Percentiles rank a stretch among this genome's conserved stretches.
These are phyloP conservation scores for Zaprionus davidi DNA, from an alignment of 1,140 invertebrate species.

Conservation along the genomic window DNA sequence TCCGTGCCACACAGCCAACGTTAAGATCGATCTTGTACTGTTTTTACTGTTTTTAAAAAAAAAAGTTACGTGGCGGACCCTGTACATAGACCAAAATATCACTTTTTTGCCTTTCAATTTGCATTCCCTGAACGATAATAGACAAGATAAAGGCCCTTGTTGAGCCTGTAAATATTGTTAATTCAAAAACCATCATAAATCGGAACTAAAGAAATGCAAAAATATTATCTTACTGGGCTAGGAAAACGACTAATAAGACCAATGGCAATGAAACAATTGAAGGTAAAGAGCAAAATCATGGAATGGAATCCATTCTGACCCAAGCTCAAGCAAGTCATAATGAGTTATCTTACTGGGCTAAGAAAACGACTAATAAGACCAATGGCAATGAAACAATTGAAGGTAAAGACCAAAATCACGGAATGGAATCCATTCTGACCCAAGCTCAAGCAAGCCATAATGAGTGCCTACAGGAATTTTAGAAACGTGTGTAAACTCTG, in stretches of 20 bases:
- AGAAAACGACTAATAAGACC: slow-evolving; percentile 29
- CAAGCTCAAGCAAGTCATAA: slow-evolving; percentile 3
- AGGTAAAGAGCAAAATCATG: neutral
- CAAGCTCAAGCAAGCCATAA: slow-evolving; percentile 2
- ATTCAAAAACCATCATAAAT: neutral
- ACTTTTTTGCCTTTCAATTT: slow-evolving; percentile 33
- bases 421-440: neutral
- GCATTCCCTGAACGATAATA: slow-evolving; percentile 10
- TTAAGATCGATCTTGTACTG: too few species aligned
- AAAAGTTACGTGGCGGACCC: too few species aligned
- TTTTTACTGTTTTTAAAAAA: too few species aligned
- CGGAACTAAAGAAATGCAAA: slow-evolving; percentile 7
- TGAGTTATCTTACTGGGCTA: slow-evolving; percentile 61
- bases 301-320: neutral
- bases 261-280: neutral
- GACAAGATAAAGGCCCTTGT: slow-evolving; percentile 62
- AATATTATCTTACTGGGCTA: slow-evolving; percentile 70
- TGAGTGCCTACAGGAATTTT: slow-evolving; percentile 54
- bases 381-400: neutral
- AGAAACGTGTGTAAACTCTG: slow-evolving; percentile 61
- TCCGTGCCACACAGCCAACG: too few species aligned
- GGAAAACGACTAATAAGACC: slow-evolving; percentile 28
- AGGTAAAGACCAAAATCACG: neutral
- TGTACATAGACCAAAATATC: slow-evolving; percentile 9
- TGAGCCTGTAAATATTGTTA: neutral